Conservation (phyloP, 2,113 vertebrate genomes). For the Lepisosteus oculatus region DNA sequence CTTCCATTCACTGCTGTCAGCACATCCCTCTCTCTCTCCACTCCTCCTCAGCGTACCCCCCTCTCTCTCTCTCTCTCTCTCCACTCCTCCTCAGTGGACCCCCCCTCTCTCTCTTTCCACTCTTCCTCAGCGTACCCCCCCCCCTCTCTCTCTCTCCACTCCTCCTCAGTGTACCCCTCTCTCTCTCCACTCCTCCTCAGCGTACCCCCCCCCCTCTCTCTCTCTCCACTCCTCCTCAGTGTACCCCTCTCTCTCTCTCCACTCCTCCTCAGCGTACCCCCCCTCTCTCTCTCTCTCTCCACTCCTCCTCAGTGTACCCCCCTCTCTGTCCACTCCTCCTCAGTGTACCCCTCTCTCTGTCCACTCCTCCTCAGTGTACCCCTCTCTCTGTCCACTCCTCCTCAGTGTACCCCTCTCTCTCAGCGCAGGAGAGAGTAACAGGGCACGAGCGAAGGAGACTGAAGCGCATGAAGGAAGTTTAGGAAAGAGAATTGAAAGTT, state of each 20-base stretch:
- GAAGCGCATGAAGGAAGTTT: no score
- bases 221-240: conserved; percentile 27
- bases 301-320: neutral
- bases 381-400: no score
- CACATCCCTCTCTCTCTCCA: no score
- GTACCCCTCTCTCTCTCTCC: conserved; percentile 22
- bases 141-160: neutral
- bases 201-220: conserved; percentile 8
- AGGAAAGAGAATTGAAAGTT: no score
- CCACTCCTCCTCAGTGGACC: neutral
- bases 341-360: conserved; percentile 27
- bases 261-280: conserved; percentile 6
- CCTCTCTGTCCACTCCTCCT: conserved; percentile 26
- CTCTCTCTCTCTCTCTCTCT: neutral
- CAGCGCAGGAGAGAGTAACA: no score
- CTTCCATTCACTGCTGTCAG: neutral
- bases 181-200: no score
- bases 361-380: neutral
- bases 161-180: no score
- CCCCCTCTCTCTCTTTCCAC: neutral
- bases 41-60: conserved; percentile 4
- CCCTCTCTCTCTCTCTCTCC: conserved; percentile 5
- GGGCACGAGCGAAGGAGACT: no score
- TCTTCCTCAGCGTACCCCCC: conserved; percentile 1
- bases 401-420: no score